Evolutionary conservation across 2,797 vertebrate species (phyloP).

Genomic region (Aeoliscus strigatus): DNA sequence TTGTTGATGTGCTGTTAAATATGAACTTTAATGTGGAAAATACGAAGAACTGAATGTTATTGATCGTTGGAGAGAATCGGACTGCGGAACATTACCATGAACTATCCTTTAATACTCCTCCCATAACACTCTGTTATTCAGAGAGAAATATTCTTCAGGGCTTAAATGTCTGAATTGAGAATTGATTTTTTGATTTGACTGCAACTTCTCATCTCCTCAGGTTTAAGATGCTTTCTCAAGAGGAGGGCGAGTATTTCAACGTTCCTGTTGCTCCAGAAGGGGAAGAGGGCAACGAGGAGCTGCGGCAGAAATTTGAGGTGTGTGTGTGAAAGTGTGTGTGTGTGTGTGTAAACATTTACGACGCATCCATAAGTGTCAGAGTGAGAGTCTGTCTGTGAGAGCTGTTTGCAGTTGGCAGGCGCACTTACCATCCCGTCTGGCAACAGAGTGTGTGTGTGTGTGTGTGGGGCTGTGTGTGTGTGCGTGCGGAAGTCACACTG

Average conservation of each 20-base stretch:
- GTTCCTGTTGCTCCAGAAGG: constrained; percentile 93
- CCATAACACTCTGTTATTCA: too few relatives aligned
- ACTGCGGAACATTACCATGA: too few relatives aligned
- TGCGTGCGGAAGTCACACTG: constrained; percentile 14
- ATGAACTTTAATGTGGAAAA: too few relatives aligned
- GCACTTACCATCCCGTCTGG: constrained; percentile 67
- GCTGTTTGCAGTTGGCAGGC: constrained; percentile 62
- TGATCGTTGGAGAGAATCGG: too few relatives aligned
- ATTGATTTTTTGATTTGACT: constrained; percentile 47
- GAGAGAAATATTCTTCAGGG: too few relatives aligned
- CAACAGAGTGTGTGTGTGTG: constrained; percentile 44
- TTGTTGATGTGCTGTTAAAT: too few relatives aligned
- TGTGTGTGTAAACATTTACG: constrained; percentile 58
- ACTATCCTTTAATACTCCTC: too few relatives aligned
- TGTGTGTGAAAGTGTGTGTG: constrained; percentile 32
- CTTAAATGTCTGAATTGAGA: constrained; percentile 41
- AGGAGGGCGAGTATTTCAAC: constrained; percentile 97
- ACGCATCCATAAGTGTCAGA: too few relatives aligned
- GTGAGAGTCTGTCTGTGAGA: constrained; percentile 53
- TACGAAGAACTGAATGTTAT: too few relatives aligned
- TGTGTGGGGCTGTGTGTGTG: constrained; percentile 27
- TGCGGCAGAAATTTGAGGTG: constrained; percentile 96
- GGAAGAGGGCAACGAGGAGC: constrained; percentile 90
- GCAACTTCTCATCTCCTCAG: constrained; percentile 58
- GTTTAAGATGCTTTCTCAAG: constrained; percentile 98